These are phyloP conservation scores for Gastracanthus pulcherrimus DNA, from an alignment of 2,888 invertebrate species.

Conservation along the genomic window DNA sequence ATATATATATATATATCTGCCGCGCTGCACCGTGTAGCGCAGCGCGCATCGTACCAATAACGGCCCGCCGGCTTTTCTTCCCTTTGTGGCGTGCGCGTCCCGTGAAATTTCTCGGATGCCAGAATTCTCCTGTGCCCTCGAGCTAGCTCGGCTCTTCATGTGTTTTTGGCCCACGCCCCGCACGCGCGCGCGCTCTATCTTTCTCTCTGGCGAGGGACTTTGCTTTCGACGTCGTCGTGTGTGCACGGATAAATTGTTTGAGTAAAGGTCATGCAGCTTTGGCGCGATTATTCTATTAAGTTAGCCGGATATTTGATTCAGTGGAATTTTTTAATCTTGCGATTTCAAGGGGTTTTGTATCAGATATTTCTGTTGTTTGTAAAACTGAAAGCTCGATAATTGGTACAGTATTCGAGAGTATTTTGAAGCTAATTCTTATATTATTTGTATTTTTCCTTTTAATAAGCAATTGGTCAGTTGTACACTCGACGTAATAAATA, in stretches of 20 bases:
- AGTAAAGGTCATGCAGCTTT: conserved; percentile 22
- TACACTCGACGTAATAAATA: too few species aligned
- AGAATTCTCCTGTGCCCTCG: conserved; percentile 31
- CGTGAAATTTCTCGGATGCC: conserved; percentile 53
- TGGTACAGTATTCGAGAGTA: too few species aligned
- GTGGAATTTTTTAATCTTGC: not conserved
- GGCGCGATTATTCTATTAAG: conserved; percentile 4
- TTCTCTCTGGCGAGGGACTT: not conserved
- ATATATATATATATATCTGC: too few species aligned
- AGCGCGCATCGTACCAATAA: conserved; percentile 33
- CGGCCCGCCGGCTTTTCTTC: conserved; percentile 36
- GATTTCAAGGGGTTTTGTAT: not conserved
- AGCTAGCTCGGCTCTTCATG: not conserved
- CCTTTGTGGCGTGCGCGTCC: conserved; percentile 38
- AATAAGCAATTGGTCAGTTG: too few species aligned
- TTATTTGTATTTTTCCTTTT: too few species aligned
- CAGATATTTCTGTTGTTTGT: not conserved
- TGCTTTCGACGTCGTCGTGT: not conserved
- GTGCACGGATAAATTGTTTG: conserved; percentile 9
- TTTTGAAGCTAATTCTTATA: too few species aligned
- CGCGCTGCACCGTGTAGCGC: not conserved
- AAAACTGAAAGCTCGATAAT: too few species aligned
- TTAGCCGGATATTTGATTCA: not conserved
- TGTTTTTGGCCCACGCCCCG: not conserved
- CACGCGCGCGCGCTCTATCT: too few species aligned